Evolutionary conservation across 2,888 invertebrate genomes (phyloP), one percentile per base, ranked within the genome.

Genomic region (Petrolisthes manimaculis): DNA sequence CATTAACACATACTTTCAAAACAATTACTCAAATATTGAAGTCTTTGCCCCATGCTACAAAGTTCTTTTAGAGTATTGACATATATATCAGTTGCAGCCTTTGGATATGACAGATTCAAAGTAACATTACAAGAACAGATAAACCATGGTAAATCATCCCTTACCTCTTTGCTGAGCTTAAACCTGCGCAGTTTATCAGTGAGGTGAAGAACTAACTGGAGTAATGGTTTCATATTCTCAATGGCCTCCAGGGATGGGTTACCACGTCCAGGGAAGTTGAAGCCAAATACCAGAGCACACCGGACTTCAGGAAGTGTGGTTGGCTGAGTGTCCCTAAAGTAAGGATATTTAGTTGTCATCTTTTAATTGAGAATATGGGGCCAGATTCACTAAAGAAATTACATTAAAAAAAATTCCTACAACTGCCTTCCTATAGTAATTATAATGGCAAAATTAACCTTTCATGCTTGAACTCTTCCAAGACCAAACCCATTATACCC

Each of bases 141-240:
- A 37, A 37, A 37, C 37, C 37, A 37, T 37, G 37, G 37, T 37
- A 37, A 37, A 37, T 37, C 37, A 37, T 0, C 37, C 24, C 83
- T 92, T 93, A 97, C 97, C 96, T 99, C 99, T 93, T 97, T 97
- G 91, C 97, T 96, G 86, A 99, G 95, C 92, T 96, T 95, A 91
- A 97, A 95, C 89, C 97, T 94, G 92, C 97, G 96, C 91, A 99
- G 94, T 93, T 97, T 98, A 93, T 99, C 99, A 92, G 99, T 95
- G 91, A 97, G 95, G 93, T 99, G 96, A 94, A 99, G 97, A 55
- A 98, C 96, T 92, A 99, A 95, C 92, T 96, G 95, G 93, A 99
- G 94, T 91, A 99, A 94, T 12, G 97, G 97, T 91, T 96, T 95
- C 92, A 97, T 94, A 92, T 95, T 95, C 91, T 96, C 96, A 92